Evolutionary conservation across 2,888 invertebrate species (phyloP).

Genomic region (Orthonevra nobilis): DNA sequence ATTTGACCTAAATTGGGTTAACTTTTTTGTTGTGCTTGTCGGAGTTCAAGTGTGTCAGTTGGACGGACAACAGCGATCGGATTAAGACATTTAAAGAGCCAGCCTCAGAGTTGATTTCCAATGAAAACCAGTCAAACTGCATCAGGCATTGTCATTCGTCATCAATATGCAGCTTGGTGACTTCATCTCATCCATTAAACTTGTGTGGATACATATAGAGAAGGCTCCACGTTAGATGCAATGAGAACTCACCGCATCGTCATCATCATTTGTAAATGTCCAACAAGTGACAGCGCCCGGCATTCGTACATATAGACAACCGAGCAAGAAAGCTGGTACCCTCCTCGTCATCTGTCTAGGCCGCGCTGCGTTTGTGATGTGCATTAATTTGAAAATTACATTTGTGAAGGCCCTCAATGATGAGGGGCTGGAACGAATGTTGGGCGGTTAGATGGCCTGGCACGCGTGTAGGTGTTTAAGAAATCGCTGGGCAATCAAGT

Average conservation of each 20-base stretch:
- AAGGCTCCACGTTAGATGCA: conserved; percentile 25
- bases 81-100: conserved; percentile 40
- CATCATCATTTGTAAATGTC: conserved; percentile 70
- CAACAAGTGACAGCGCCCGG: conserved; percentile 55
- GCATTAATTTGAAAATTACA: conserved; percentile 54
- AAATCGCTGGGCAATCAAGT: conserved; percentile 60
- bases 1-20: conserved; percentile 23
- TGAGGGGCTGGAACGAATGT: neutral
- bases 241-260: conserved; percentile 55
- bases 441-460: conserved; percentile 7
- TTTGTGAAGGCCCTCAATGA: conserved; percentile 4
- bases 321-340: conserved; percentile 21
- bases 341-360: neutral
- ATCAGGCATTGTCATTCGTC: conserved; percentile 52
- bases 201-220: conserved; percentile 12
- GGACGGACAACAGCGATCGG: no score
- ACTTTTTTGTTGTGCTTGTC: neutral
- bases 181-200: conserved; percentile 52
- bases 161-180: conserved; percentile 54
- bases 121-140: conserved; percentile 47
- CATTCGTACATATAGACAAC: conserved; percentile 41
- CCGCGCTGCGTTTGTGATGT: conserved; percentile 29
- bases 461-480: conserved; percentile 66
- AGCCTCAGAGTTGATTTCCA: conserved; percentile 10
- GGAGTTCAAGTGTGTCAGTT: no score